Conservation (phyloP, 2,797 vertebrate genomes). For the Rhinichthys osculus region DNA sequence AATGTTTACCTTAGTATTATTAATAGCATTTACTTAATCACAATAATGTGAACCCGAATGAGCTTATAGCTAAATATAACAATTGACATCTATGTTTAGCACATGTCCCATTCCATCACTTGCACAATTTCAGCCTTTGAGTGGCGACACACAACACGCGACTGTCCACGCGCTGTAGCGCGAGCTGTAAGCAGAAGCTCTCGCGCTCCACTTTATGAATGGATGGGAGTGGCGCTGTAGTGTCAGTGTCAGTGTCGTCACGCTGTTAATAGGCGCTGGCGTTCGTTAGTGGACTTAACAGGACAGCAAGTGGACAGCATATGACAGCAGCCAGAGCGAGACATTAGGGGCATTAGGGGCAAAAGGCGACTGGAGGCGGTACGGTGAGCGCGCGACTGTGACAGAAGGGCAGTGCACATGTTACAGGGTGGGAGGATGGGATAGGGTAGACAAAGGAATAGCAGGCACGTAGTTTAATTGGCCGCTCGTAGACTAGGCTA, state of each 20-base stretch:
- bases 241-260: conserved; percentile 69
- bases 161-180: conserved; percentile 13
- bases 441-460: conserved; percentile 55
- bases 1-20: neutral
- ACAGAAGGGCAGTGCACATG: conserved; percentile 19
- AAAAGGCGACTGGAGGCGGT: conserved; percentile 70
- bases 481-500: conserved; percentile 18
- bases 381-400: conserved; percentile 67
- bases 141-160: neutral
- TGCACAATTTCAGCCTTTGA: neutral
- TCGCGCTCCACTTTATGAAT: conserved; percentile 78
- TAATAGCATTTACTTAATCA: neutral
- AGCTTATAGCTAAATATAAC: neutral
- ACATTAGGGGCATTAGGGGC: conserved; percentile 54
- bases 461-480: conserved; percentile 34
- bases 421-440: conserved; percentile 42
- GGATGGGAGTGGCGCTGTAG: conserved; percentile 78
- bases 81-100: neutral
- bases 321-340: conserved; percentile 40
- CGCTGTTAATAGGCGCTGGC: conserved; percentile 64
- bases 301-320: conserved; percentile 63
- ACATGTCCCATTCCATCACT: neutral
- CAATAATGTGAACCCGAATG: neutral
- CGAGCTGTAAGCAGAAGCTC: conserved; percentile 10
- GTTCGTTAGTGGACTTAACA: conserved; percentile 52